Conservation (phyloP, 2,113 vertebrate species). For the Lasiurus cinereus region DNA sequence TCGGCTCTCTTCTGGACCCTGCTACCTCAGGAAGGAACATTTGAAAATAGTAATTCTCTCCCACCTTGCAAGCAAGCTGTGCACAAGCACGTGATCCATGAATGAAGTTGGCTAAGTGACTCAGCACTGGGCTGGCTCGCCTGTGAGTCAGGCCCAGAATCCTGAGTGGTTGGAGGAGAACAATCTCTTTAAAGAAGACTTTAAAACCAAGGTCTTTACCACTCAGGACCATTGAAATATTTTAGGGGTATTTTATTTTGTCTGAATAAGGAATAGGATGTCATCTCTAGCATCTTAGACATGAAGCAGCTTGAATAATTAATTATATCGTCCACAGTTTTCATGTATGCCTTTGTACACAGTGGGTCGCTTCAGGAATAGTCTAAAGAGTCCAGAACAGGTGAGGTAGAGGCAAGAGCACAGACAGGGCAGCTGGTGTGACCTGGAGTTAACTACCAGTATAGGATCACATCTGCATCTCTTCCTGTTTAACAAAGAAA, state of each 20-base stretch:
- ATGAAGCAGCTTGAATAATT: background rate
- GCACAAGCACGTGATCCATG: constrained; percentile 78
- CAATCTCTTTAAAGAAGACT: constrained; percentile 46
- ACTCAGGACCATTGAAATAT: background rate
- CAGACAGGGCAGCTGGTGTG: background rate
- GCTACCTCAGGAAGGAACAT: constrained; percentile 81
- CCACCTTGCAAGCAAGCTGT: constrained; percentile 77
- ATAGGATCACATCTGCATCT: constrained; percentile 26
- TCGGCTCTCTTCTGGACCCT: constrained; percentile 76
- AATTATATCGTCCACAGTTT: background rate
- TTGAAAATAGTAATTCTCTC: constrained; percentile 82
- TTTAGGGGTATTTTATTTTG: constrained; percentile 40
- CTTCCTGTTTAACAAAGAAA: background rate
- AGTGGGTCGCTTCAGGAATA: background rate
- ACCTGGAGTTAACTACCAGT: background rate
- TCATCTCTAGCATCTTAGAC: background rate
- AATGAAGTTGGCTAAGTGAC: constrained; percentile 79
- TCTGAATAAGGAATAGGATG: constrained; percentile 25
- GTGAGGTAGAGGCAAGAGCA: background rate
- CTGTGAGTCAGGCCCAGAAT: constrained; percentile 72
- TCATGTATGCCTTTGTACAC: background rate
- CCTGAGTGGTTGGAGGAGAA: constrained; percentile 39
- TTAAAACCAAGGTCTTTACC: constrained; percentile 48
- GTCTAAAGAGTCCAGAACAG: background rate
- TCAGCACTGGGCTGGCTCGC: constrained; percentile 75